Conservation (phyloP, 2,113 vertebrate species). For the Erinaceus europaeus region DNA sequence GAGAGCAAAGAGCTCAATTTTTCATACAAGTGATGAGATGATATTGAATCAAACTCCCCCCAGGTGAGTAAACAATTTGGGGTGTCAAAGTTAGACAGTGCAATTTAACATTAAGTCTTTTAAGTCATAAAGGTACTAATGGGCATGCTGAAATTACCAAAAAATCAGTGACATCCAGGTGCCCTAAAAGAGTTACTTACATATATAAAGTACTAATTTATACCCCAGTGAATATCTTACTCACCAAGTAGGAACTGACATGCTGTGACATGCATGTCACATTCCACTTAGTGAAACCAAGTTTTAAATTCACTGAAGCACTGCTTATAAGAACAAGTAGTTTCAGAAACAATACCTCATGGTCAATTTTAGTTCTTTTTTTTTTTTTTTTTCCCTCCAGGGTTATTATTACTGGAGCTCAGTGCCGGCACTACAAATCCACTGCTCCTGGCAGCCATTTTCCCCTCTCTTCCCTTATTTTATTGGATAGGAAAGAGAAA, state of each 20-base stretch:
- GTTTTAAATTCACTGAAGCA: conserved; percentile 3
- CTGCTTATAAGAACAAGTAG: neutral
- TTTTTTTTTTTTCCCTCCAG: too few relatives aligned
- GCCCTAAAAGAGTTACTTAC: neutral
- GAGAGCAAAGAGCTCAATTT: conserved; percentile 9
- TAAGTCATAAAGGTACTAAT: neutral
- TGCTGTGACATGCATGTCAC: neutral
- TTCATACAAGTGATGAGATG: neutral
- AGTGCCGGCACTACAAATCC: too few relatives aligned
- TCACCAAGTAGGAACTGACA: conserved; percentile 20
- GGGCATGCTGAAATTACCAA: neutral
- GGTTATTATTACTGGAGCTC: too few relatives aligned
- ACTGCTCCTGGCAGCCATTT: too few relatives aligned
- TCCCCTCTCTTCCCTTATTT: too few relatives aligned
- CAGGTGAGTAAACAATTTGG: neutral
- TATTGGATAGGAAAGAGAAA: too few relatives aligned
- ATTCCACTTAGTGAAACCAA: conserved; percentile 48
- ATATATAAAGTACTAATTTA: neutral
- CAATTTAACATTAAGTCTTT: neutral
- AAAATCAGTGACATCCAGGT: neutral
- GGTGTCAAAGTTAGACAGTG: neutral
- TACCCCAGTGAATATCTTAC: neutral
- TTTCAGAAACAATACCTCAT: conserved; percentile 38
- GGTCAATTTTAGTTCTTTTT: conserved; percentile 45
- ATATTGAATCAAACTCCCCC: conserved; percentile 7